These are phyloP conservation scores for Metellina segmentata DNA, from an alignment of 2,888 invertebrate species.

Conservation along the genomic window DNA sequence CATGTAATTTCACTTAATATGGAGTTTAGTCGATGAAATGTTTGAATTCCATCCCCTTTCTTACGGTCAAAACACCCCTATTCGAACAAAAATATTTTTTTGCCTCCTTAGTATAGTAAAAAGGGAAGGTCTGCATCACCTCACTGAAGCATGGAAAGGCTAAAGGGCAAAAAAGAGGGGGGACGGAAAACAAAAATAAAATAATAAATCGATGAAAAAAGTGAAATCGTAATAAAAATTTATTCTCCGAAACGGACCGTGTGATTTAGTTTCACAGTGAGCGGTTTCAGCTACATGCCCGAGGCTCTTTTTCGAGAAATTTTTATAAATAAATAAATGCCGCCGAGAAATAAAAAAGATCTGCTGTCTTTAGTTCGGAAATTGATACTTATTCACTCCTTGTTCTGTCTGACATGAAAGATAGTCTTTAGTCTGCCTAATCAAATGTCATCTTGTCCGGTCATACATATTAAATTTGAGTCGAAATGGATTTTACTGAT, in stretches of 20 bases:
- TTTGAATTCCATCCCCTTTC: too few relatives aligned
- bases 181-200: slow-evolving; percentile 1
- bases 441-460: background rate
- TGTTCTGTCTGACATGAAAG: background rate
- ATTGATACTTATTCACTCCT: background rate
- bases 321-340: slow-evolving; percentile 74
- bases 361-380: background rate
- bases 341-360: slow-evolving; percentile 40
- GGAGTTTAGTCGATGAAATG: too few relatives aligned
- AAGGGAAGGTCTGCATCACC: background rate
- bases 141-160: background rate
- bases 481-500: background rate
- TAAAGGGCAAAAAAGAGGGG: background rate
- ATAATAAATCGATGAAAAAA: background rate
- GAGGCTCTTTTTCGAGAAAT: slow-evolving; percentile 37
- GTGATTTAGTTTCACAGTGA: slow-evolving; percentile 73
- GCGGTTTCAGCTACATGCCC: slow-evolving; percentile 32
- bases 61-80: too few relatives aligned
- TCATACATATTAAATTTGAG: background rate
- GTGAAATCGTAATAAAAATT: slow-evolving; percentile 70
- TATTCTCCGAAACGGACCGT: slow-evolving; percentile 71
- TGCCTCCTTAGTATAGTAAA: background rate
- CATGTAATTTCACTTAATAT: too few relatives aligned
- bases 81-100: too few relatives aligned
- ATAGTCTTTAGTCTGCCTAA: background rate